Conservation (phyloP, 2,888 invertebrate genomes). For the Oxycera nigricornis region DNA sequence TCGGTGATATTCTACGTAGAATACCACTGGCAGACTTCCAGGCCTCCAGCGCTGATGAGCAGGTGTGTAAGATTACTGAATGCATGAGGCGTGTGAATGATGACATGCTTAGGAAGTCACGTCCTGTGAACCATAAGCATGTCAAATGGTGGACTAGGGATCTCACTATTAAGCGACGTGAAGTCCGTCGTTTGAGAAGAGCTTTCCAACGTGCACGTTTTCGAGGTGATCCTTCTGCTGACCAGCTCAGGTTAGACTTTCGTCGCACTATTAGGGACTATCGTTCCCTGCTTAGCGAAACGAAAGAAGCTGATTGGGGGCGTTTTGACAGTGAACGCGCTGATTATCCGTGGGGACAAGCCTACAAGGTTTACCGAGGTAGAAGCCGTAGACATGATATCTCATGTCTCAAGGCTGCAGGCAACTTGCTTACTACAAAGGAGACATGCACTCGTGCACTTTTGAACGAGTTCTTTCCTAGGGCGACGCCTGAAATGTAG, state of each 20-base stretch:
- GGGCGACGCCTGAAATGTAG: not conserved
- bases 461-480: not conserved
- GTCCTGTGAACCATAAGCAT: no score
- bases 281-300: no score
- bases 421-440: no score
- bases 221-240: not conserved
- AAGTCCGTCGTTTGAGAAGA: not conserved
- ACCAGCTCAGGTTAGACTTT: no score
- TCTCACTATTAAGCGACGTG: not conserved
- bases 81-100: no score
- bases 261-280: no score
- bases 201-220: not conserved
- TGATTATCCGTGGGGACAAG: not conserved
- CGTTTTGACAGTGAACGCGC: no score
- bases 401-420: no score
- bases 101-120: no score
- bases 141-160: not conserved
- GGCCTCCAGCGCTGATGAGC: not conserved
- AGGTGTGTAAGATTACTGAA: no score
- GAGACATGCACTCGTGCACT: not conserved
- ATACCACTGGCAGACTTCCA: not conserved
- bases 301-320: not conserved
- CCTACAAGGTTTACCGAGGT: not conserved
- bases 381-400: not conserved
- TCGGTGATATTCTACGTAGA: not conserved